Evolutionary conservation across 1,140 invertebrate species (phyloP).

Genomic region (Drosophila miranda): DNA sequence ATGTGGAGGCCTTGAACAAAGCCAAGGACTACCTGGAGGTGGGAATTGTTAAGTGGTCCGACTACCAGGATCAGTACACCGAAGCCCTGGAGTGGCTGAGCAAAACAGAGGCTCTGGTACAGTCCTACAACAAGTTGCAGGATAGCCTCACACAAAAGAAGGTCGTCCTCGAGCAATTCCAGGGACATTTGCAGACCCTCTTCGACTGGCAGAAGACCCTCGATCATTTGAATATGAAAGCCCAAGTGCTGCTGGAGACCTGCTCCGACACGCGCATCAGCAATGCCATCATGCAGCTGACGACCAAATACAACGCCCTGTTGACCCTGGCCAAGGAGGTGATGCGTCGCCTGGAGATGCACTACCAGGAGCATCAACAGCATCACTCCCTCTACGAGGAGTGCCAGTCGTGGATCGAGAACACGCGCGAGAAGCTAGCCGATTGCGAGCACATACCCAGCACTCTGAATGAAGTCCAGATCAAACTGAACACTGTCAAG

Average conservation of each 20-base stretch:
- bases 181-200: constrained; percentile 93
- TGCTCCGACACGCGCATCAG: constrained; percentile 96
- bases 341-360: constrained; percentile 93
- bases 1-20: constrained; percentile 89
- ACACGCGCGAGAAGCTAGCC: constrained; percentile 91
- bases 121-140: constrained; percentile 95
- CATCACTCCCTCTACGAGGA: constrained; percentile 94
- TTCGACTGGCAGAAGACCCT: constrained; percentile 97
- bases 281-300: constrained; percentile 95
- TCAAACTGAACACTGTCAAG: constrained; percentile 92
- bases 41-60: constrained; percentile 96
- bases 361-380: constrained; percentile 96
- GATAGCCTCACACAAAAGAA: constrained; percentile 95
- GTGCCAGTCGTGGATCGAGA: constrained; percentile 95
- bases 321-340: constrained; percentile 95
- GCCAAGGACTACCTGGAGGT: constrained; percentile 93
- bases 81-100: constrained; percentile 94
- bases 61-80: constrained; percentile 96
- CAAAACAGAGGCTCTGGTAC: constrained; percentile 92
- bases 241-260: constrained; percentile 94
- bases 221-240: constrained; percentile 95
- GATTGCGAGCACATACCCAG: constrained; percentile 90
- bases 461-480: constrained; percentile 90
- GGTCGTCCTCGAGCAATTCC: constrained; percentile 94
- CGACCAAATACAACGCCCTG: constrained; percentile 96